These are phyloP conservation scores for Chrysemys picta DNA, from an alignment of 2,113 vertebrate species.

Conservation along the genomic window DNA sequence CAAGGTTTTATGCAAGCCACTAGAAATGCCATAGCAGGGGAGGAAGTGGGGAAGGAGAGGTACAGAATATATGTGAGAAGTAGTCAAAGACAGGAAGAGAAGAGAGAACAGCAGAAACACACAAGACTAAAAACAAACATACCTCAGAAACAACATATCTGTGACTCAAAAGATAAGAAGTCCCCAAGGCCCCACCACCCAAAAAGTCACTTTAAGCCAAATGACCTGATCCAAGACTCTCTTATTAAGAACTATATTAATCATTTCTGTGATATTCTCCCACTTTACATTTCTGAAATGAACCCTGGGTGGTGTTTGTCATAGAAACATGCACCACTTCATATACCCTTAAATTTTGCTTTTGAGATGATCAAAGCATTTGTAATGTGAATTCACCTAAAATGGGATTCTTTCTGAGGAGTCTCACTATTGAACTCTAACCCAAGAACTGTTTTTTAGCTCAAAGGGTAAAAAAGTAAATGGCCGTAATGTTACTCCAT, in stretches of 20 bases:
- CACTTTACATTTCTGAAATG: neutral
- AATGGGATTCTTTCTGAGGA: neutral
- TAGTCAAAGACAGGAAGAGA: neutral
- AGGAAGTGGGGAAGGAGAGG: neutral
- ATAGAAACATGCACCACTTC: neutral
- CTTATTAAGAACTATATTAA: neutral
- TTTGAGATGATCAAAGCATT: neutral
- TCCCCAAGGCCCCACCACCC: neutral
- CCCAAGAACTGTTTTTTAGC: neutral
- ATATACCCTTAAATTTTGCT: neutral
- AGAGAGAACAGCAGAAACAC: neutral
- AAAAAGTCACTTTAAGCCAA: neutral
- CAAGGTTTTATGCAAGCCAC: neutral
- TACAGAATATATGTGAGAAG: neutral
- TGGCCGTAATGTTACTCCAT: neutral
- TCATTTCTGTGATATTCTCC: neutral
- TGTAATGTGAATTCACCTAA: neutral
- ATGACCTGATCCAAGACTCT: neutral
- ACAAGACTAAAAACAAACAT: neutral
- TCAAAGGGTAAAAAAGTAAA: neutral
- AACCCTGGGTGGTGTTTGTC: neutral
- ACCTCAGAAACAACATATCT: neutral
- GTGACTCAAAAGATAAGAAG: neutral
- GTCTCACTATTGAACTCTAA: neutral
- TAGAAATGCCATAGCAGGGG: neutral